Evolutionary conservation across 2,113 vertebrate genomes (phyloP), one percentile per base, ranked within the genome.

Genomic region (Nycticebus coucang): DNA sequence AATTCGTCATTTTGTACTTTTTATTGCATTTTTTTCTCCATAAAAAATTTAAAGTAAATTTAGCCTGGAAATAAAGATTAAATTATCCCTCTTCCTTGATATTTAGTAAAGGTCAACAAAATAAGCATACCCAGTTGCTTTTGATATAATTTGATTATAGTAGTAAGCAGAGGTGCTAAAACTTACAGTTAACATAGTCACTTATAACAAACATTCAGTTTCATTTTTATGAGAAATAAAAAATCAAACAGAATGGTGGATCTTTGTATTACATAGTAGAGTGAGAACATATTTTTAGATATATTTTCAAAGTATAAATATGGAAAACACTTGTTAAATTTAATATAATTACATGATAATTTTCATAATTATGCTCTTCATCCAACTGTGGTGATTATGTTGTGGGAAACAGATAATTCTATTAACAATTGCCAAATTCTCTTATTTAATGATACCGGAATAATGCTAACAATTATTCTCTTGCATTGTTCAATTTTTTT

Each of bases 361-460:
- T 91, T 74, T n/a, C 35, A 85, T 83, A 92, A 94, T 96, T 87
- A 89, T 60, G 14, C 14, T 53, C 33, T 62, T 75, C 14, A 11
- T 89, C 19, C 74, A 89, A 41, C 28, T 66, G 30, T 78, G 68
- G 11, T 92, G 30, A 60, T 88, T 45, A 94, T 71, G 19, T 59
- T 93, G 24, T 82, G 17, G 7, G 45, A 86, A 66, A 66, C 22
- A 69, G 33, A 45, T 22, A 24, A 53, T 21, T 60, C 5, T 22
- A 87, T 64, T 57, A 62, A 86, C 59, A 53, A 91, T 22, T 64
- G n/a, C 35, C 21, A 57, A 82, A 83, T 93, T 89, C 15, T 91
- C 60, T 94, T 95, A 64, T 93, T 92, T 66, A 50, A 81, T 77
- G 10, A 74, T 62, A 85, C 1, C 57, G 95, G 64, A 97, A 69